Conservation (phyloP, 2,797 vertebrate species). For the Oophaga sylvatica region DNA sequence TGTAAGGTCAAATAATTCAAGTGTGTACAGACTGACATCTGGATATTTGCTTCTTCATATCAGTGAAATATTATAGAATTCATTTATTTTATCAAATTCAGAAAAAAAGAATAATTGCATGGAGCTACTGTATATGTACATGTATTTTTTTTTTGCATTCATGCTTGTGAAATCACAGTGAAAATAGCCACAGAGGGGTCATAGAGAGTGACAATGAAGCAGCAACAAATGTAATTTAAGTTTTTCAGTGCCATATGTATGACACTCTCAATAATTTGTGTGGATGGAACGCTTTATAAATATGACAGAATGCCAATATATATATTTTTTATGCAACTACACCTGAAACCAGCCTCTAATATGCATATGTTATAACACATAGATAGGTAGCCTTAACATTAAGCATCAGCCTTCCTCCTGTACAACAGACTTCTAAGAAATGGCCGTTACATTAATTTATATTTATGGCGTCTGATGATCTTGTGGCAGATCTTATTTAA, state of each 20-base stretch:
- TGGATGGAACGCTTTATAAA: too few species aligned
- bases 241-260: too few species aligned
- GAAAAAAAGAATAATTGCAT: not conserved
- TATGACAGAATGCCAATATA: too few species aligned
- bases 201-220: too few species aligned
- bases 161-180: too few species aligned
- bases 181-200: too few species aligned
- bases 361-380: too few species aligned
- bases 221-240: too few species aligned
- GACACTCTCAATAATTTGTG: too few species aligned
- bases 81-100: not conserved
- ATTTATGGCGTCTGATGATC: not conserved
- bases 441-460: not conserved
- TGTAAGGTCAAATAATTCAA: not conserved
- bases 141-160: too few species aligned
- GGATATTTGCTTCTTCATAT: not conserved
- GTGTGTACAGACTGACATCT: not conserved
- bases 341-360: not conserved
- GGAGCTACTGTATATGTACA: not conserved
- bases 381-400: not conserved
- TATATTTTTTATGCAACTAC: not conserved
- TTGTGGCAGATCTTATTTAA: constrained; percentile 19
- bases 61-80: not conserved
- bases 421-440: not conserved
- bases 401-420: not conserved